phyloP scores from a whole-genome alignment of 1,140 invertebrate genomes.

The Brachionus sp. region DNA sequence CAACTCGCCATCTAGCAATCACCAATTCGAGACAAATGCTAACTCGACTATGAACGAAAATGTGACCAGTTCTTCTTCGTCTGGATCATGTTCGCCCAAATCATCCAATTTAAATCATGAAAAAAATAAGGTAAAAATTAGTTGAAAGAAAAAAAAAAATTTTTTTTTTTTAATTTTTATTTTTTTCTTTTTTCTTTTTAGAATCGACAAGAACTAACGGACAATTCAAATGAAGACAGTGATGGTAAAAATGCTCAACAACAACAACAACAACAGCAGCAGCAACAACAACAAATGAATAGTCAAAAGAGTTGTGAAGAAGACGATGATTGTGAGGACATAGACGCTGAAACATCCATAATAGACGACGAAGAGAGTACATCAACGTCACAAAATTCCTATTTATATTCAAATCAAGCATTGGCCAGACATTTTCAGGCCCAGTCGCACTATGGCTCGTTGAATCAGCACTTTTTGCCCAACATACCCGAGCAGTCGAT shows the following conservation, averaged over 20 bases:
- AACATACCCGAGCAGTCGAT: conserved; percentile 27
- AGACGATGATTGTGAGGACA: conserved; percentile 16
- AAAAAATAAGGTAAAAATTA: neutral
- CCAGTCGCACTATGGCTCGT: neutral
- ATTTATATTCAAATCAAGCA: neutral
- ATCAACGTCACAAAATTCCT: neutral
- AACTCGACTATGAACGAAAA: neutral
- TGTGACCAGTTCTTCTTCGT: neutral
- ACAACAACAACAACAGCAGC: neutral
- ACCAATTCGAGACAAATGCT: too few relatives aligned
- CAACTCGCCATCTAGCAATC: neutral
- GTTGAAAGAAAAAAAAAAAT: neutral
- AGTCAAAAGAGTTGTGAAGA: neutral
- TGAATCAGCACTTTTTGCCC: conserved; percentile 24
- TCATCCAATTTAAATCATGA: neutral
- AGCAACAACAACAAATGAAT: neutral
- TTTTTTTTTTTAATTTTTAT: neutral
- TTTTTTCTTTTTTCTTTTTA: neutral
- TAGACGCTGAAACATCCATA: conserved; percentile 10
- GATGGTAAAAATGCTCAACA: neutral
- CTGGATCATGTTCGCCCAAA: conserved; percentile 18
- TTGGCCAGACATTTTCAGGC: neutral
- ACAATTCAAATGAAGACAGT: neutral
- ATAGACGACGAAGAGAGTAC: conserved; percentile 26
- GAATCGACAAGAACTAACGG: neutral